phyloP scores from a whole-genome alignment of 2,888 invertebrate genomes.

The Eilema griseolum region DNA sequence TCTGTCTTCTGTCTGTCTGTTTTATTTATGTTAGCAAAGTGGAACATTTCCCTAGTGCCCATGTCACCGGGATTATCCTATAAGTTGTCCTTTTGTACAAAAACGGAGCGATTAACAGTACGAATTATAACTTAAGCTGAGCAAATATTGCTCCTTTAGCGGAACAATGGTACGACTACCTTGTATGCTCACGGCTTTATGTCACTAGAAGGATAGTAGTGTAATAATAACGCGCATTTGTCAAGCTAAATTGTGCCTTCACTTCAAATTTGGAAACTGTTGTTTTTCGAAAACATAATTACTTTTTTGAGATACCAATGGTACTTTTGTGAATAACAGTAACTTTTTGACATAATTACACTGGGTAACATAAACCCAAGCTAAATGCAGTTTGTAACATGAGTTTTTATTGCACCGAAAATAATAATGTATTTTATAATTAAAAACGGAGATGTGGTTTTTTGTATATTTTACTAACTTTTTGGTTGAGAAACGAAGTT shows the following conservation, averaged over 20 bases:
- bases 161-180: neutral
- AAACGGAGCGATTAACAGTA: neutral
- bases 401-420: too few relatives aligned
- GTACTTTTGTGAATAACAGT: neutral
- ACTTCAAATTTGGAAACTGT: neutral
- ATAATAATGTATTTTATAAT: too few relatives aligned
- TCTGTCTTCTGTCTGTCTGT: neutral
- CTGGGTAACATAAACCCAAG: too few relatives aligned
- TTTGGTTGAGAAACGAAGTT: too few relatives aligned
- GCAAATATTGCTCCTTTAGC: conserved; percentile 1
- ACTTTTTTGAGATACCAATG: neutral
- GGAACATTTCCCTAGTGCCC: conserved; percentile 2
- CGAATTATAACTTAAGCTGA: neutral
- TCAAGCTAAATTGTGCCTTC: neutral
- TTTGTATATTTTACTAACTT: too few relatives aligned
- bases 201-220: neutral
- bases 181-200: neutral
- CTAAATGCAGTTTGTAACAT: too few relatives aligned
- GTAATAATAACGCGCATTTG: neutral
- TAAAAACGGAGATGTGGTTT: too few relatives aligned
- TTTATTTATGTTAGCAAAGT: neutral
- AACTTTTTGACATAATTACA: too few relatives aligned
- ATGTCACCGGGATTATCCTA: neutral
- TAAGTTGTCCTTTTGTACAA: neutral
- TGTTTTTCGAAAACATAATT: neutral